Conservation (phyloP, 2,888 invertebrate species). For the Sarcophaga caerulescens region DNA sequence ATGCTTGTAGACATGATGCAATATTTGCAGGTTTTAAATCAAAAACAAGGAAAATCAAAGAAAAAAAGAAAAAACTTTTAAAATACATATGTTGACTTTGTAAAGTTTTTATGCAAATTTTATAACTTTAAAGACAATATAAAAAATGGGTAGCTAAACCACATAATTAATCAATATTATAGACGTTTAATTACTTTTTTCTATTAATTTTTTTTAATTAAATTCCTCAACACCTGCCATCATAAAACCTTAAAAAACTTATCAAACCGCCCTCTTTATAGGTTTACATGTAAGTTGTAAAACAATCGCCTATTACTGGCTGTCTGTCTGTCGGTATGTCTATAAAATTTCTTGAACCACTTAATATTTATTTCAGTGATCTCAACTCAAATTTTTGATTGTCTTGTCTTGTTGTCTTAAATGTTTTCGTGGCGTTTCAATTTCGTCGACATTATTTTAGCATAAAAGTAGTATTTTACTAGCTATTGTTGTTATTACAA, state of each 20-base stretch:
- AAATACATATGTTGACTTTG: no score
- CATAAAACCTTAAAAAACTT: no score
- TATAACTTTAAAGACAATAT: no score
- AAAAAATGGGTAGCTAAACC: no score
- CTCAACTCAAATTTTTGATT: background rate
- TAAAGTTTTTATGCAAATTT: background rate
- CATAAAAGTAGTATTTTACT: background rate
- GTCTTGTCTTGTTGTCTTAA: background rate
- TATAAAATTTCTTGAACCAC: background rate
- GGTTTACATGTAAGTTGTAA: no score
- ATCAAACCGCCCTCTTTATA: no score
- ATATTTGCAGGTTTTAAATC: background rate
- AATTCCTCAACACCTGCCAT: no score
- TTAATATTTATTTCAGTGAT: background rate
- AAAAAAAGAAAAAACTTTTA: no score
- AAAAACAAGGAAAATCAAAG: background rate
- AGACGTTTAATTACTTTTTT: no score
- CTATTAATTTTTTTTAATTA: no score
- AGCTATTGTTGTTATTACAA: background rate
- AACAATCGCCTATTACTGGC: background rate
- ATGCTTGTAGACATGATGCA: background rate
- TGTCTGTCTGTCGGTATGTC: background rate
- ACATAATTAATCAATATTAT: no score
- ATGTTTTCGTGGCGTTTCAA: background rate
- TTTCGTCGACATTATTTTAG: background rate